Conservation (phyloP, 2,888 invertebrate genomes). For the Mythimna pallens region DNA sequence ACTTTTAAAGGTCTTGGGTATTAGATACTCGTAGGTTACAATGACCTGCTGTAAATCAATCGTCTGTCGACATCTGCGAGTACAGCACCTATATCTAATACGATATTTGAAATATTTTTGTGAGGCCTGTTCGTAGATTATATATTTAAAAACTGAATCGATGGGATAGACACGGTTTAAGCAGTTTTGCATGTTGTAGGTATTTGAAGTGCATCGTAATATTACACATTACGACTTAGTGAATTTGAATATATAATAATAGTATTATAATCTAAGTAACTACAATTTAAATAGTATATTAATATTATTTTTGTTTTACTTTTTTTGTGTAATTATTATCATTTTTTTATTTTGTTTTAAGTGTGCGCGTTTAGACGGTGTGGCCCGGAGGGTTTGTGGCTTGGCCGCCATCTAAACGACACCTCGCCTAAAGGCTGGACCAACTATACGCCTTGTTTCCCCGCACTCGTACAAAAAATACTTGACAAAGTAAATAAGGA, state of each 20-base stretch:
- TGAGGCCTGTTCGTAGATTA: background rate
- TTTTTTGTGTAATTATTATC: background rate
- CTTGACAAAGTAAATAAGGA: constrained; percentile 91
- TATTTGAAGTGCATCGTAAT: constrained; percentile 1
- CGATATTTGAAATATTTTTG: background rate
- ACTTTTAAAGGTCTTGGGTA: constrained; percentile 7
- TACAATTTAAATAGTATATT: background rate
- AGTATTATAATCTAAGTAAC: background rate
- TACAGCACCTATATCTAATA: background rate
- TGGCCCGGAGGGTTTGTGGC: constrained; percentile 93
- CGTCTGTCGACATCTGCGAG: background rate
- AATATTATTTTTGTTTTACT: background rate
- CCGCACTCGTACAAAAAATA: constrained; percentile 92
- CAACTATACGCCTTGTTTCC: constrained; percentile 95
- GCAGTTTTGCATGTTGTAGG: constrained; percentile 17
- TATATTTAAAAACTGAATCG: background rate
- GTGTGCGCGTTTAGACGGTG: constrained; percentile 94
- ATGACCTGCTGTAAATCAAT: constrained; percentile 8
- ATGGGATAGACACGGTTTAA: background rate
- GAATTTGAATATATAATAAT: background rate
- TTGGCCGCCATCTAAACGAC: constrained; percentile 84
- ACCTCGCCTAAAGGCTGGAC: constrained; percentile 93
- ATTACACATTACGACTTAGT: too few relatives aligned
- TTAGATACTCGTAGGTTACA: background rate
- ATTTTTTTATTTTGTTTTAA: constrained; percentile 70